Base-by-base conservation (phyloP, 2,113 vertebrate genomes). In the Corydoras sp. region DNA sequence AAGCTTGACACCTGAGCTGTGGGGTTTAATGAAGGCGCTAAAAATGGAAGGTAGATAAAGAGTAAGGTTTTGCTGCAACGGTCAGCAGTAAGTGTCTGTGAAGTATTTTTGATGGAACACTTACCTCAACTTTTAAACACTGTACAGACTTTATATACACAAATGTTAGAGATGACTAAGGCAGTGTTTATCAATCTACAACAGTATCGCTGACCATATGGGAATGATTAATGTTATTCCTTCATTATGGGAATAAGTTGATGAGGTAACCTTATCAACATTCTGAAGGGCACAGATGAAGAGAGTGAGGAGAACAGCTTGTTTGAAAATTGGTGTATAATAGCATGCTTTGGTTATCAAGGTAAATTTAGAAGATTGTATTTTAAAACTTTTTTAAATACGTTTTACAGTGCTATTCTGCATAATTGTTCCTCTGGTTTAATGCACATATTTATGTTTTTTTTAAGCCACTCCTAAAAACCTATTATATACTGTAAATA, bases 11-110 rank as follows among this genome's bases (percentile, higher is more conserved):
- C 69, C 51, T 64, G 61, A 65, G 56, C 64, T 72, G 73, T 43
- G 53, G 63, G 67, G 72, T 72, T 79, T 75, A 79, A 69, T 76
- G 75, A 72, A 76, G 32, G 56, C 58, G 55, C 73, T 73, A 79
- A 69, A 73, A 76, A 65, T 66, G 77, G 73, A 69, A 66, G 31
- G 24, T 43, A 43, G 35, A 43, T 60, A 32, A 6, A 55, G 24
- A 35, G 53, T 50, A 65, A 58, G 65, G 48, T 56, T 68, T 55
- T 59, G 60, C 64, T 58, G 54, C 63, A 69, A 53, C 73, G 73
- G 73, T 73, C 77, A 69, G 69, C 35, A 35, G 14, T 53, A 24
- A 24, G 29, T 73, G 50, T 59, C 62, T 69, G 61, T 14, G 24
- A 51, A 60, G 72, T 56, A 59, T 68, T 75, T 60, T 75, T 59